Conservation (phyloP, 2,113 vertebrate species). For the Leptocoma aspasia region DNA sequence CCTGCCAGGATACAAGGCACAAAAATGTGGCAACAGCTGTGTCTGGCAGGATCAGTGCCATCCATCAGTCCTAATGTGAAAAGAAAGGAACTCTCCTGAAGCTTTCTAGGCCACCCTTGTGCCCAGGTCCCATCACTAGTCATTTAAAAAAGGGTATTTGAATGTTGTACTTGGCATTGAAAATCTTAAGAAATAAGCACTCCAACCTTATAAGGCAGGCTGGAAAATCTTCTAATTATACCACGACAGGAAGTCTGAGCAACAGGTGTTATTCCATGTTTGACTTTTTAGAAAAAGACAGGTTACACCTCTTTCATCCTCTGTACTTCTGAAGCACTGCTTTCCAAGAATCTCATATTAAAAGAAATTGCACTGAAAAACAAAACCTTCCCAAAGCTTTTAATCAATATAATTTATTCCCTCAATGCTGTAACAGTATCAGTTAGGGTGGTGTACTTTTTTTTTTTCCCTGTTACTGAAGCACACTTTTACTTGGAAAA, state of each 20-base stretch:
- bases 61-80: not conserved
- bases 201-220: not conserved
- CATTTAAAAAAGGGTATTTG: not conserved
- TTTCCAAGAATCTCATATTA: not conserved
- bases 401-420: not conserved
- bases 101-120: not conserved
- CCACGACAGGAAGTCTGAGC: not conserved
- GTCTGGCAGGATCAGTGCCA: not conserved
- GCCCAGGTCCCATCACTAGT: not conserved
- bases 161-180: not conserved
- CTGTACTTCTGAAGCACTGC: not conserved
- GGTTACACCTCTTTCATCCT: not conserved
- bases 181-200: not conserved
- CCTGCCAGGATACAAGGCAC: conserved; percentile 11
- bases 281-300: not conserved
- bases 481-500: not conserved
- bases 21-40: conserved; percentile 5
- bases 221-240: not conserved
- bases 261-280: not conserved
- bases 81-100: not conserved
- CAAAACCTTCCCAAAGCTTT: not conserved
- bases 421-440: not conserved
- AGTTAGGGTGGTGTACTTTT: not conserved
- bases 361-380: not conserved
- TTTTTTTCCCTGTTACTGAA: not conserved